Evolutionary conservation across 2,113 vertebrate species (phyloP).

Genomic region (Myrmecobius fasciatus): DNA sequence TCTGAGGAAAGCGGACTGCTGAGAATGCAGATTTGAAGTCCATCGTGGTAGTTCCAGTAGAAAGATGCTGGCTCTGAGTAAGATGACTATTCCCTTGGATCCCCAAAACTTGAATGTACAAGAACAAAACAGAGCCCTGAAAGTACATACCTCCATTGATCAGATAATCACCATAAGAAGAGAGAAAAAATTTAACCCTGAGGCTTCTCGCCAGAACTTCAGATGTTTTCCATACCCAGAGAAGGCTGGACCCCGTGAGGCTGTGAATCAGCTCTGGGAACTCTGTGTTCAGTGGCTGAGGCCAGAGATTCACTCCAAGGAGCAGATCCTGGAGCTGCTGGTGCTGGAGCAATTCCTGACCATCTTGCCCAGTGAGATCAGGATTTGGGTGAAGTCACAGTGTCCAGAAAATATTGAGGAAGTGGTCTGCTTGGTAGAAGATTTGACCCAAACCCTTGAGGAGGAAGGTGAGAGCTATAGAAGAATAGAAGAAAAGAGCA

Average conservation of each 20-base stretch:
- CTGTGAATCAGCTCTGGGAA: background rate
- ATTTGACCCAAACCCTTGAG: background rate
- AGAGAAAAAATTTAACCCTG: background rate
- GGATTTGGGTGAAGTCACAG: background rate
- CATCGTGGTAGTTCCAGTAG: background rate
- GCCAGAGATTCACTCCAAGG: background rate
- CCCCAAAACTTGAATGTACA: conserved; percentile 53
- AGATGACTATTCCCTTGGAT: conserved; percentile 58
- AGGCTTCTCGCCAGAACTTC: background rate
- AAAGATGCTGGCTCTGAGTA: conserved; percentile 67
- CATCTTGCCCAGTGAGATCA: background rate
- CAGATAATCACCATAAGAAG: background rate
- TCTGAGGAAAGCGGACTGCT: conserved; percentile 24
- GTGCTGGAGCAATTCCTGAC: background rate
- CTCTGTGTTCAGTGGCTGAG: background rate
- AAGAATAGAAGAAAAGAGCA: background rate
- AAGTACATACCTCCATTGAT: conserved; percentile 2
- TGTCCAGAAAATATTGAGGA: background rate
- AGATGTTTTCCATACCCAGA: background rate
- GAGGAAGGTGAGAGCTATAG: background rate
- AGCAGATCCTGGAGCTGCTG: background rate
- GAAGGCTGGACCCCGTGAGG: background rate
- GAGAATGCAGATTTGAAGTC: background rate
- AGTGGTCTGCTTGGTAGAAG: background rate
- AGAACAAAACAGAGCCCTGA: background rate